Evolutionary conservation across 2,113 vertebrate species (phyloP), one percentile per base, ranked within the genome.

Genomic region (Elachura formosa): DNA sequence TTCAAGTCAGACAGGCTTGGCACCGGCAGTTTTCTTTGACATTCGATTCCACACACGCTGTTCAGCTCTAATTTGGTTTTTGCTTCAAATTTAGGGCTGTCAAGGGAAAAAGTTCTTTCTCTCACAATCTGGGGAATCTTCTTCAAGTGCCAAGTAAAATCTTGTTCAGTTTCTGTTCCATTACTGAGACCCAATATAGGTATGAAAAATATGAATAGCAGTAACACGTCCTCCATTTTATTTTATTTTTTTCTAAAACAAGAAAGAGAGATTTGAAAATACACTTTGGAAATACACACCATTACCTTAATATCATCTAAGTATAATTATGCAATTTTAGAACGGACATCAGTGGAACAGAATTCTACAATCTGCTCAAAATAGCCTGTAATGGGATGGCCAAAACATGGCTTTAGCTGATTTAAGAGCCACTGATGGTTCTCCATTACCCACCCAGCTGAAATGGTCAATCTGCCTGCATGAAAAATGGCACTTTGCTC

Each of bases 1-100:
- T 99, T 99, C 95, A 99, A 92, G 71, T 99, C 98, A 15, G 97
- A 94, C 66, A 98, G 91, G 52, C 97, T 98, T 43, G 98, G 98
- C 22, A 93, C 75, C 0, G 99, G 98, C 25, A 99, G 90, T 33
- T 78, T 97, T 33, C 96, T 98, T 97, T 99, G 99, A 90, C 99
- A 99, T 90, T 99, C 99, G 14, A 99, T 99, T 75, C 99, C 99
- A 85, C 99, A 99, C 29, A 95, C 98, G 3, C 97, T 97, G 12
- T 95, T 98, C 63, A 98, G 90, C 96, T 98, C 97, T 14, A 81
- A 45, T 72, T 97, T 96, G 33, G 97, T 58, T 36, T 98, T 97
- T 31, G 99, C 99, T 74, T 98, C 98, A 91, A 99, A 99, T 48
- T 92, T 93, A 69, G 99, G 98, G 94, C 92, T 98, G 54, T 96